Percentiles rank a stretch among this genome's conserved stretches.
Evolutionary conservation across 2,888 invertebrate species (phyloP).

Genomic region (Zhengitettix transpicula): DNA sequence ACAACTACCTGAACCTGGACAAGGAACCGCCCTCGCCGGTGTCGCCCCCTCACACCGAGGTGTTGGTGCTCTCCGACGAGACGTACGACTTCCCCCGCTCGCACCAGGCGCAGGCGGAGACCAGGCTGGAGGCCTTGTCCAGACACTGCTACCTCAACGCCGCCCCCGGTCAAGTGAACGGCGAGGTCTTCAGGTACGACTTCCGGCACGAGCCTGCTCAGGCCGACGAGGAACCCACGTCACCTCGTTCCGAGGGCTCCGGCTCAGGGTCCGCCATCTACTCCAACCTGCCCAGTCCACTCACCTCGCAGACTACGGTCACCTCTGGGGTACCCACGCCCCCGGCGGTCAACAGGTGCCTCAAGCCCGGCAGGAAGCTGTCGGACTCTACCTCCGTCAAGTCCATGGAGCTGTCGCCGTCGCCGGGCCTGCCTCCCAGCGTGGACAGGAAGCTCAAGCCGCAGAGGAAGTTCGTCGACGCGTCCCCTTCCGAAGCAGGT

Average conservation of each 20-base stretch:
- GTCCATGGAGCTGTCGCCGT: constrained; percentile 28
- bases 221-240: constrained; percentile 26
- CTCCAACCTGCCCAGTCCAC: constrained; percentile 40
- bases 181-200: constrained; percentile 39
- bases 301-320: neutral
- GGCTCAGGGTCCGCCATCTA: constrained; percentile 26
- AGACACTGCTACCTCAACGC: constrained; percentile 45
- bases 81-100: constrained; percentile 51
- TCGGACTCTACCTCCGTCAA: constrained; percentile 28
- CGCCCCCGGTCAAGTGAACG: constrained; percentile 28
- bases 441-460: constrained; percentile 26
- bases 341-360: constrained; percentile 62
- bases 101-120: constrained; percentile 29
- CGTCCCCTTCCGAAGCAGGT: constrained; percentile 3
- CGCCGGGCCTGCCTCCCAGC: constrained; percentile 25
- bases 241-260: constrained; percentile 31
- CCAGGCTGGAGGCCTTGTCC: constrained; percentile 18
- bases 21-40: constrained; percentile 15
- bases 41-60: constrained; percentile 2
- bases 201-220: constrained; percentile 22
- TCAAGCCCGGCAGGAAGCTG: constrained; percentile 52
- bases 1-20: constrained; percentile 32
- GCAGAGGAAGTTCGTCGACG: constrained; percentile 10
- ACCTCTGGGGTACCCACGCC: constrained; percentile 21
- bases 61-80: constrained; percentile 19